Evolutionary conservation across 2,888 invertebrate genomes (phyloP).

Genomic region (Pristionchus mayeri): DNA sequence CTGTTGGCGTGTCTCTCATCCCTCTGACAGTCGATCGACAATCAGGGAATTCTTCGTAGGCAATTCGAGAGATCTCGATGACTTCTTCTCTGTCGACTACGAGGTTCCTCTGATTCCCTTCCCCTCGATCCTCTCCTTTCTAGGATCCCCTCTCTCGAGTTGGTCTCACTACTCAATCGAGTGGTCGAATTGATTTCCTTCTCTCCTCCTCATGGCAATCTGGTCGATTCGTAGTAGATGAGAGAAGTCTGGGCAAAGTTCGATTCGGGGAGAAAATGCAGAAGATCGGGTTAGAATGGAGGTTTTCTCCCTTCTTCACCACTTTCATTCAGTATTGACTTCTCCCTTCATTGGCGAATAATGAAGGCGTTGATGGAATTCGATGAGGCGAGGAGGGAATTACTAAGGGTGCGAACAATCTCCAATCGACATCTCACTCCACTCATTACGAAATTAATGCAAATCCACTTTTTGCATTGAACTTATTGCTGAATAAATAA

Average conservation of each 20-base stretch:
- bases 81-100: constrained; percentile 40
- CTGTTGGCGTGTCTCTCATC: constrained; percentile 27
- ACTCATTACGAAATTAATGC: not conserved
- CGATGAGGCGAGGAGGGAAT: constrained; percentile 65
- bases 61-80: not conserved
- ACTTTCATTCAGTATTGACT: constrained; percentile 57
- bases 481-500: not conserved
- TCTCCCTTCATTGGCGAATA: constrained; percentile 67
- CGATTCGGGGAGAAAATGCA: constrained; percentile 41
- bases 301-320: not conserved
- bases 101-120: not conserved
- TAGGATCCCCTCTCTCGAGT: constrained; percentile 14
- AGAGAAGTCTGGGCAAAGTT: constrained; percentile 24
- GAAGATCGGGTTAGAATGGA: constrained; percentile 19
- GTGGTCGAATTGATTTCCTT: not conserved
- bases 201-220: constrained; percentile 45
- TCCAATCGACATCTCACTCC: not conserved
- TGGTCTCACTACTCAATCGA: constrained; percentile 29
- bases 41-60: constrained; percentile 44
- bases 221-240: constrained; percentile 39
- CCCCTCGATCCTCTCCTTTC: not conserved
- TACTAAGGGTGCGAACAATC: constrained; percentile 57
- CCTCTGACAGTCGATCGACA: not conserved
- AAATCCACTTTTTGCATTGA: not conserved
- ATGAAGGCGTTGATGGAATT: constrained; percentile 69